Conservation (phyloP, 2,797 vertebrate species). For the Geotrypetes seraphini region DNA sequence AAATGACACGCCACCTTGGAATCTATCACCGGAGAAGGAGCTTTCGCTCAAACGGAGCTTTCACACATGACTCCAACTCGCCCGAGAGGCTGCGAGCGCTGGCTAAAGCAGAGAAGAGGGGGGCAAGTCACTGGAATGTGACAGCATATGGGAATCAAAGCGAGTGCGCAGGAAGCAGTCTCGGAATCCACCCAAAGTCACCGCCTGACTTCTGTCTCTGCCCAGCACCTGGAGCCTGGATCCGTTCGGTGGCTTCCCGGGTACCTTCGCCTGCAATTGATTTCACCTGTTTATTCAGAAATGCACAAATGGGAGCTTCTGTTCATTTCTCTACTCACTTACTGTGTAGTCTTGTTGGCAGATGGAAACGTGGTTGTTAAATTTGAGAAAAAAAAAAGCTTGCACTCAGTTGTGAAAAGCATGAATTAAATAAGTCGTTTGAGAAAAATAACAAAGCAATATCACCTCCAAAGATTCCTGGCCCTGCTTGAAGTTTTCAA, state of each 20-base stretch:
- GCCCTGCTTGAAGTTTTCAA: too few species aligned
- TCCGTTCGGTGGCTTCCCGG: constrained; percentile 37
- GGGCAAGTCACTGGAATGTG: constrained; percentile 63
- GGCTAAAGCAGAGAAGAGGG: constrained; percentile 58
- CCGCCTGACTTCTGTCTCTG: too few species aligned
- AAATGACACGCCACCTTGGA: constrained; percentile 74
- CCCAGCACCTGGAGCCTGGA: constrained; percentile 41
- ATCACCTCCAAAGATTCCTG: too few species aligned
- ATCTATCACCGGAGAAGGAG: constrained; percentile 75
- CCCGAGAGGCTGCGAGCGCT: constrained; percentile 72
- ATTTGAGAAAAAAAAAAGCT: too few species aligned
- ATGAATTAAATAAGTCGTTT: too few species aligned
- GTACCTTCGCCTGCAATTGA: constrained; percentile 39
- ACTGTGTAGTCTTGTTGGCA: constrained; percentile 46
- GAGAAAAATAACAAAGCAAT: too few species aligned
- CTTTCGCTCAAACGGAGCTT: constrained; percentile 83
- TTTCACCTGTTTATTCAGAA: constrained; percentile 38
- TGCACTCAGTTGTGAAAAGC: too few species aligned
- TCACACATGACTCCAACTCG: constrained; percentile 88
- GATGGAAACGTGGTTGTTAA: constrained; percentile 50
- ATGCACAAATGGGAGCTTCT: constrained; percentile 28
- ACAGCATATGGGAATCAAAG: constrained; percentile 63
- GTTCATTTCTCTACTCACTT: constrained; percentile 34
- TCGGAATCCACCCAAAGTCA: constrained; percentile 53
- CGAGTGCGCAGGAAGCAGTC: constrained; percentile 37